Percentiles rank a stretch among this genome's conserved stretches.
phyloP scores from a whole-genome alignment of 1,140 invertebrate species.

The Aphis craccivora region DNA sequence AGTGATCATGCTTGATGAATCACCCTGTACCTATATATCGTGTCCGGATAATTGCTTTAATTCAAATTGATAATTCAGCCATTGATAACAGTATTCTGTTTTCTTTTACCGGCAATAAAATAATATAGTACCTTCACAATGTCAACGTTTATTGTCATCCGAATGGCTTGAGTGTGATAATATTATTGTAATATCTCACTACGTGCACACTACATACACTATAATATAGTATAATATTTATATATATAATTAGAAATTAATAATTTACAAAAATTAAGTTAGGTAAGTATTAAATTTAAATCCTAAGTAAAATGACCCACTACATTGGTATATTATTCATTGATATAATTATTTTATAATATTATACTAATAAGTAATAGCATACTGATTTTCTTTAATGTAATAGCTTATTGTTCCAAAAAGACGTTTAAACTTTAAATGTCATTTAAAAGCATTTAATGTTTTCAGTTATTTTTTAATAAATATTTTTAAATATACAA shows the following conservation, averaged over 20 bases:
- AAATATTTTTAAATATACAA: not conserved
- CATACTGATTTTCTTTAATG: not conserved
- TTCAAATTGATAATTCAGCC: not conserved
- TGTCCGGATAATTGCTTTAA: not conserved
- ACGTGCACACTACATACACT: not conserved
- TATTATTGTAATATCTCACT: not conserved
- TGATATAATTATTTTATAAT: not conserved
- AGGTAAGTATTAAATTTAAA: not conserved
- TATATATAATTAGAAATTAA: too few relatives aligned
- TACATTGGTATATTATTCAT: not conserved
- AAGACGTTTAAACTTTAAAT: not conserved
- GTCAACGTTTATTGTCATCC: not conserved
- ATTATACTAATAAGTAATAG: not conserved
- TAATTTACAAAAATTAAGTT: constrained; percentile 12
- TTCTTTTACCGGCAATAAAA: not conserved
- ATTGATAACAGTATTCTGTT: not conserved
- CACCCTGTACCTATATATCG: not conserved
- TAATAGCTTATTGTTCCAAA: not conserved
- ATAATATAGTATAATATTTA: not conserved
- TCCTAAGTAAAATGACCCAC: not conserved
- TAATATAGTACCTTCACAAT: not conserved
- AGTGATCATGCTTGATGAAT: too few relatives aligned
- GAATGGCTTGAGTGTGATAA: not conserved
- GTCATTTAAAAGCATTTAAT: too few relatives aligned
- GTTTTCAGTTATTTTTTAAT: too few relatives aligned